These are phyloP conservation scores for Cryptotermes secundus DNA, from an alignment of 1,140 invertebrate species.

Conservation along the genomic window DNA sequence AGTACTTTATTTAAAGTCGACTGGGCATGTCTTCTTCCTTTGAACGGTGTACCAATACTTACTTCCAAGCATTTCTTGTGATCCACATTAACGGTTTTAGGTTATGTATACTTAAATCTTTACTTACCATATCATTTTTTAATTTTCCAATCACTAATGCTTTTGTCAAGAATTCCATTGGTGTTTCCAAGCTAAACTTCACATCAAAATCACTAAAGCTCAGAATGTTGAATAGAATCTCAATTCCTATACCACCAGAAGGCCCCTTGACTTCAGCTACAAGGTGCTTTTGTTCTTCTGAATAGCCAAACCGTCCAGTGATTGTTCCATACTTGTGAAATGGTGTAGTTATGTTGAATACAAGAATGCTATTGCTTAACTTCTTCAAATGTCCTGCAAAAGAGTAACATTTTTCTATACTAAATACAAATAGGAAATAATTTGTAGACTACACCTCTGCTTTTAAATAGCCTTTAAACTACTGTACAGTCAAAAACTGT, in stretches of 20 bases:
- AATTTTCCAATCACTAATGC: constrained; percentile 63
- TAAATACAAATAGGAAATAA: no score
- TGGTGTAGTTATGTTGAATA: constrained; percentile 70
- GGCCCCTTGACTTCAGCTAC: constrained; percentile 68
- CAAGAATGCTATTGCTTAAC: constrained; percentile 64
- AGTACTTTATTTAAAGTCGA: no score
- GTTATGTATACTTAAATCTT: no score
- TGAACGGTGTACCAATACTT: no score
- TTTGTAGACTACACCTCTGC: no score
- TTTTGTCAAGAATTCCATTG: constrained; percentile 65
- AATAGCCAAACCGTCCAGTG: constrained; percentile 66
- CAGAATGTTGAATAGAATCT: constrained; percentile 58
- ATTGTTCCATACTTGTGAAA: constrained; percentile 63
- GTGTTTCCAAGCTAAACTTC: constrained; percentile 67
- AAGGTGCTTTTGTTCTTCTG: constrained; percentile 64
- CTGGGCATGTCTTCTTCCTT: no score
- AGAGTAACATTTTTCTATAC: neutral
- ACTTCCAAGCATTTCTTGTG: no score
- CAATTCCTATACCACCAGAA: constrained; percentile 63
- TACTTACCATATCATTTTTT: constrained; percentile 56
- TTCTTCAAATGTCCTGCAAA: constrained; percentile 59
- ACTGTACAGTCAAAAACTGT: no score
- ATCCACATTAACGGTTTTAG: no score
- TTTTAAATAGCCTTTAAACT: no score
- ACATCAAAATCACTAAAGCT: constrained; percentile 66